Base-by-base conservation (phyloP, 2,888 invertebrate genomes). In the Sesia apiformis region DNA sequence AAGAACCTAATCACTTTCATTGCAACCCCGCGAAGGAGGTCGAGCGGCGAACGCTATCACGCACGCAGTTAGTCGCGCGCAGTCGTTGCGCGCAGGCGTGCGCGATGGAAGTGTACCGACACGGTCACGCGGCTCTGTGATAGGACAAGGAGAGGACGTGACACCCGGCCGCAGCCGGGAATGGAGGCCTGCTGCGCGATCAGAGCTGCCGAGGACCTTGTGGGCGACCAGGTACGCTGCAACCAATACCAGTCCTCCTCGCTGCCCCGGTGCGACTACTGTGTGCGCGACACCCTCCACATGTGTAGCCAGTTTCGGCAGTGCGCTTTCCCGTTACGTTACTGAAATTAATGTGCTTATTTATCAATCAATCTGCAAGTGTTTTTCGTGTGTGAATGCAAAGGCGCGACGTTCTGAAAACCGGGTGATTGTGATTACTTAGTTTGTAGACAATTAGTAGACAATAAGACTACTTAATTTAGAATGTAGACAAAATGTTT, bases 111-210 rank as follows among this genome's bases (percentile, higher is more conserved):
- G 53, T 40, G 51, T 50, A 46, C 46, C n/a, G 46, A 8, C 8
- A 23, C 46, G n/a, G 43, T 43, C 51, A 23, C 57, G 53, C 53
- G 57, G 50, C 54, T 56, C 56, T 56, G 54, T 58, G 43, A 52
- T 52, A 54, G 52, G 54, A 52, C 58, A 40, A 46, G 39, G 40
- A 51, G 56, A 52, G 52, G 53, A 57, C 57, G 63, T 68, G 63
- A 67, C 73, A 60, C 74, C 81, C 80, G 76, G 79, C 79, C 69
- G 64, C 67, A 64, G 81, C 82, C 85, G 85, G 86, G 86, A 67
- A 88, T 88, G 88, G 88, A 88, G 85, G 73, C 85, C 84, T 87
- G 86, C 78, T 81, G 81, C 74, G 78, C 81, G 72, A 76, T 80
- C 78, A 78, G 74, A 78, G 76, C 81, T 78, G 82, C 80, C 78